Percentiles rank a stretch among this genome's conserved stretches.
Evolutionary conservation across 2,888 invertebrate species (phyloP).

Genomic region (Nomada fucata): DNA sequence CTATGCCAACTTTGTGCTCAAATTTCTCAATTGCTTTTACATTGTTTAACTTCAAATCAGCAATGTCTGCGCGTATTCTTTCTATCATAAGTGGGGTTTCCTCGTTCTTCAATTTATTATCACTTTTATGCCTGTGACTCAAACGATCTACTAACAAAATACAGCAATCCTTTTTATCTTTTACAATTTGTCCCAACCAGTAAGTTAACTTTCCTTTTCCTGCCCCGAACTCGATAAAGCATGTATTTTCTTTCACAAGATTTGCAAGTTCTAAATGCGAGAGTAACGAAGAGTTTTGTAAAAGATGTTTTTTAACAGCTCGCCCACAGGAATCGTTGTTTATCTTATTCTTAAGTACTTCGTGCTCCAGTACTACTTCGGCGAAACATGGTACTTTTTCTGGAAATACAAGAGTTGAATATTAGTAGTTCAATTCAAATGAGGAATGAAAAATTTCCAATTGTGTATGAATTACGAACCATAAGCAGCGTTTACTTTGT

Average conservation of each 20-base stretch:
- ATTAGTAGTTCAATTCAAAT: neutral
- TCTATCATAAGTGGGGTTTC: slow-evolving; percentile 84
- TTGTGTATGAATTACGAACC: slow-evolving; percentile 68
- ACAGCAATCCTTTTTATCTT: slow-evolving; percentile 84
- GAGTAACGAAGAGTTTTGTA: slow-evolving; percentile 91
- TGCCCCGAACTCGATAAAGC: slow-evolving; percentile 95
- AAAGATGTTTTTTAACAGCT: slow-evolving; percentile 89
- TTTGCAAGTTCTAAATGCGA: slow-evolving; percentile 88
- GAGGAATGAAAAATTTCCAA: neutral
- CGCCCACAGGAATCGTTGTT: slow-evolving; percentile 86
- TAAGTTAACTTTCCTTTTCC: slow-evolving; percentile 95
- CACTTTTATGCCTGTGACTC: slow-evolving; percentile 92
- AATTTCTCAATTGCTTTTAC: slow-evolving; percentile 85
- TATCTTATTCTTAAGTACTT: slow-evolving; percentile 85
- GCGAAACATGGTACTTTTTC: slow-evolving; percentile 81
- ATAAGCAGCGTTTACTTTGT: slow-evolving; percentile 77
- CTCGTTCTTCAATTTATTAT: slow-evolving; percentile 86
- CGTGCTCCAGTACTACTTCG: slow-evolving; percentile 83
- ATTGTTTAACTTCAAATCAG: slow-evolving; percentile 89
- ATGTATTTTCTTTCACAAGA: slow-evolving; percentile 87
- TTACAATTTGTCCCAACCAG: slow-evolving; percentile 89
- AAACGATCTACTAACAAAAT: slow-evolving; percentile 92
- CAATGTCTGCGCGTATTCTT: slow-evolving; percentile 92
- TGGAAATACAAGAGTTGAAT: slow-evolving; percentile 51
- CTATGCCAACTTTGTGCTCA: slow-evolving; percentile 87